Evolutionary conservation across 1,140 invertebrate species (phyloP).

Genomic region (Micrasema minimum): DNA sequence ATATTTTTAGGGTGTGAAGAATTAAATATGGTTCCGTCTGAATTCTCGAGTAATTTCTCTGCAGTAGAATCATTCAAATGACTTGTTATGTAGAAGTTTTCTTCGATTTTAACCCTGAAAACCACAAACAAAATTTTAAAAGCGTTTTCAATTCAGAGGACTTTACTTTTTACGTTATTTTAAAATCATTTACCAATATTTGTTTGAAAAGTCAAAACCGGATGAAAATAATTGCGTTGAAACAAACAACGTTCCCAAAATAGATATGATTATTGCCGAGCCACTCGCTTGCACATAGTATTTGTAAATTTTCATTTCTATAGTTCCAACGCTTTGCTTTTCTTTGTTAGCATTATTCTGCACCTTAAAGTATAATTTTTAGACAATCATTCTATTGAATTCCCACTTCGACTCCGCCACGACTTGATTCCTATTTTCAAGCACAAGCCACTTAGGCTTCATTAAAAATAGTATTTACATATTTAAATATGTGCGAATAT

Average conservation of each 20-base stretch:
- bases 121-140: constrained; percentile 1
- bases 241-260: constrained; percentile 60
- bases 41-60: no score
- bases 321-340: constrained; percentile 4
- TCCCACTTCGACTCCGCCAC: no score
- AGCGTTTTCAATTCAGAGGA: no score
- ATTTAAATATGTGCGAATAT: no score
- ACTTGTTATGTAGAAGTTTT: constrained; percentile 3
- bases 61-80: neutral
- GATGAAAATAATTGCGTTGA: constrained; percentile 64
- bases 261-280: constrained; percentile 56
- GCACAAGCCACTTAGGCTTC: no score
- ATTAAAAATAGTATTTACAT: no score
- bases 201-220: constrained; percentile 70
- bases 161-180: no score
- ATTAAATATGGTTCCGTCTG: neutral
- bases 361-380: no score
- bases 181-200: constrained; percentile 24
- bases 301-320: constrained; percentile 11
- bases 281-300: constrained; percentile 48
- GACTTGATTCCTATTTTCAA: no score
- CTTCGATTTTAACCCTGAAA: constrained; percentile 16
- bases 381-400: no score
- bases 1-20: no score
- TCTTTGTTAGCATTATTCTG: constrained; percentile 2